These are phyloP conservation scores for Luffia ferchaultella DNA, from an alignment of 2,888 invertebrate species.

Conservation along the genomic window DNA sequence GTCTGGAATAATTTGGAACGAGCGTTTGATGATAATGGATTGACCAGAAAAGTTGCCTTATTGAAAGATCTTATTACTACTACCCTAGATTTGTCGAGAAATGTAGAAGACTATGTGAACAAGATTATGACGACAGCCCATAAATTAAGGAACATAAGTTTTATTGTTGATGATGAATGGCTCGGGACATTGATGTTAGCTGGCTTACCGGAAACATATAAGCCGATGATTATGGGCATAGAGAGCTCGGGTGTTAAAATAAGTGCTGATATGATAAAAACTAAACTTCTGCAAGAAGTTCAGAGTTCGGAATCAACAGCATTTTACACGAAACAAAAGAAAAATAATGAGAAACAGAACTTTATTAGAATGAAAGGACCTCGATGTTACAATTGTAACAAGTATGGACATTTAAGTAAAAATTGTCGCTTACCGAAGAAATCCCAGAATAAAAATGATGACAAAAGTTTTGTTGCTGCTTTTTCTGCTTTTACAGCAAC, in stretches of 20 bases:
- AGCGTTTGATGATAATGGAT: slow-evolving; percentile 3
- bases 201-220: slow-evolving; percentile 3
- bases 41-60: not conserved
- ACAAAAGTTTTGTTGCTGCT: slow-evolving; percentile 9
- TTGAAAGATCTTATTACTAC: slow-evolving; percentile 3
- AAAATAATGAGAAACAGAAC: not conserved
- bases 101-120: not conserved
- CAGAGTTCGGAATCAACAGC: not conserved
- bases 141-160: not conserved
- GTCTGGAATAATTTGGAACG: slow-evolving; percentile 2
- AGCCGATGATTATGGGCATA: slow-evolving; percentile 6
- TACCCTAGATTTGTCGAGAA: not conserved
- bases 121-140: not conserved
- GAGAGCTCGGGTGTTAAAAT: slow-evolving; percentile 4
- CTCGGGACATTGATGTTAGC: slow-evolving; percentile 3
- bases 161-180: slow-evolving; percentile 5
- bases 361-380: not conserved
- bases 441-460: not conserved
- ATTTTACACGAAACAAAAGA: not conserved
- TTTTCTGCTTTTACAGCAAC: slow-evolving; percentile 9
- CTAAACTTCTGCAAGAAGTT: not conserved
- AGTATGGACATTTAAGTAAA: not conserved
- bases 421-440: not conserved
- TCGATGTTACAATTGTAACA: not conserved
- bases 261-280: slow-evolving; percentile 3